These are phyloP conservation scores for Caenorhabditis drosophilae DNA, from an alignment of 2,888 invertebrate species.

Conservation along the genomic window DNA sequence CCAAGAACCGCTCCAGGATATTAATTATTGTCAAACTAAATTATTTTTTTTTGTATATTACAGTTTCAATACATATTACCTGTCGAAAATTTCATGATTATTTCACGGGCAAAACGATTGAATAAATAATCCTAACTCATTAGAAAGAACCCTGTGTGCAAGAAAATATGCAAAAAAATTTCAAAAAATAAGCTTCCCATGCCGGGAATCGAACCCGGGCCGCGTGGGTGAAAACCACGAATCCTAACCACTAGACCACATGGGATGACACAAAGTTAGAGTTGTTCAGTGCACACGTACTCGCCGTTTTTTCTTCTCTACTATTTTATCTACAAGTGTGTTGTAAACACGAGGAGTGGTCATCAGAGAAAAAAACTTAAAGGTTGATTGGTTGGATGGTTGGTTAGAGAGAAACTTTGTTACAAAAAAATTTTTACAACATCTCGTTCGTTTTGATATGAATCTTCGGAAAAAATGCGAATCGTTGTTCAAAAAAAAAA, in stretches of 20 bases:
- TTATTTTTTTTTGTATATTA: not conserved
- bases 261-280: constrained; percentile 43
- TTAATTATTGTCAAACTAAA: constrained; percentile 9
- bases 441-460: no score
- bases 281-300: not conserved
- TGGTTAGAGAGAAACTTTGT: no score
- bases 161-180: not conserved
- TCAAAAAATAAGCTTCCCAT: constrained; percentile 52
- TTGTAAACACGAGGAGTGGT: not conserved
- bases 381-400: no score
- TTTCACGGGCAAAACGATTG: constrained; percentile 1
- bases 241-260: constrained; percentile 66
- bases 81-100: not conserved
- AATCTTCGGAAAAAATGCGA: no score
- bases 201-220: constrained; percentile 67
- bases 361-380: not conserved
- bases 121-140: not conserved
- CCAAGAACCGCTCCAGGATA: constrained; percentile 44
- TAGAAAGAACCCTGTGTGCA: not conserved
- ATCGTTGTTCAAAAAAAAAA: no score
- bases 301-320: not conserved
- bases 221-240: constrained; percentile 66
- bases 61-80: not conserved
- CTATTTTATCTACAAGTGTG: no score
- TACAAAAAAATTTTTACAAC: no score